phyloP scores from a whole-genome alignment of 2,113 vertebrate genomes.

The Siniperca chuatsi region DNA sequence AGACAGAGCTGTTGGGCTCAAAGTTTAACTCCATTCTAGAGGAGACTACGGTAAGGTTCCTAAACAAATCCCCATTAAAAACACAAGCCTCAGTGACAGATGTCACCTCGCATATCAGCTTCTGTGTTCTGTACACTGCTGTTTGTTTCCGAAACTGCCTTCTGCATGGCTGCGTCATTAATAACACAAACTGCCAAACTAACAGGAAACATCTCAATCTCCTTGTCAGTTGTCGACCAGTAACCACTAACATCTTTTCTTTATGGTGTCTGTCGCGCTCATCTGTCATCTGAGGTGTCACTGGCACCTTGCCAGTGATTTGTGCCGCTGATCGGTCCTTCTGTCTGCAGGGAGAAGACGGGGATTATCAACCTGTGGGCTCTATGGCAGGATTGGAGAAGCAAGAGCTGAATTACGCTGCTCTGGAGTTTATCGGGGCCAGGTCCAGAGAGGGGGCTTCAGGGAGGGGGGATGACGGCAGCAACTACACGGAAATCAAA shows the following conservation, averaged over 20 bases:
- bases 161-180: constrained; percentile 69
- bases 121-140: constrained; percentile 62
- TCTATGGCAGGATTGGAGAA: constrained; percentile 83
- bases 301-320: constrained; percentile 20
- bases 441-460: constrained; percentile 80
- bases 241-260: constrained; percentile 68
- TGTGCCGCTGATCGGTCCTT: constrained; percentile 53
- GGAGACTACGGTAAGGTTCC: constrained; percentile 88
- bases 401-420: constrained; percentile 86
- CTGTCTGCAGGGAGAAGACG: constrained; percentile 84
- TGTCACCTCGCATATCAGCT: constrained; percentile 69
- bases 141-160: constrained; percentile 55
- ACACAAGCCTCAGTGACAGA: constrained; percentile 68
- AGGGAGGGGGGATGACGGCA: constrained; percentile 84
- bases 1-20: constrained; percentile 90
- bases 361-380: constrained; percentile 86
- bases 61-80: constrained; percentile 68
- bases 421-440: constrained; percentile 82
- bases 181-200: constrained; percentile 70
- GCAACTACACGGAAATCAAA: constrained; percentile 87
- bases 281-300: constrained; percentile 19
- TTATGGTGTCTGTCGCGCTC: constrained; percentile 37
- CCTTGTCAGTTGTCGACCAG: constrained; percentile 61
- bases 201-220: constrained; percentile 73
- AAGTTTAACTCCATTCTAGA: constrained; percentile 92